Percentiles rank a stretch among this genome's conserved stretches.
These are phyloP conservation scores for Troides oblongomaculatus DNA, from an alignment of 2,888 invertebrate genomes.

Conservation along the genomic window DNA sequence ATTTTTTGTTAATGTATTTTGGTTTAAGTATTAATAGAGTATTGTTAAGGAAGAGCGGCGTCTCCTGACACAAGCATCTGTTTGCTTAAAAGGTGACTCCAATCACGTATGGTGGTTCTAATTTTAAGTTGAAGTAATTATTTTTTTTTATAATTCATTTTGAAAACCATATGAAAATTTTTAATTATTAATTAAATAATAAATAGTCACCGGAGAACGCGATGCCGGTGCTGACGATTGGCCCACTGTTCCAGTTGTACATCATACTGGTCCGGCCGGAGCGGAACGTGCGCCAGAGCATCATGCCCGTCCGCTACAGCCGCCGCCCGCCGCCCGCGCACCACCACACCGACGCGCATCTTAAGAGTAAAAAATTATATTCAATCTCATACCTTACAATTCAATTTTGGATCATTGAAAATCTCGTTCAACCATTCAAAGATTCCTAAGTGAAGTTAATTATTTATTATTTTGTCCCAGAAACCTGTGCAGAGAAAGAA, in stretches of 20 bases:
- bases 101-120: no score
- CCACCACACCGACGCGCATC: background rate
- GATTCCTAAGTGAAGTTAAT: background rate
- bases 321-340: conserved; percentile 33
- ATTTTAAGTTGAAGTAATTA: no score
- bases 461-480: background rate
- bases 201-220: background rate
- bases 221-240: background rate
- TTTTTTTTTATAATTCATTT: background rate
- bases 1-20: no score
- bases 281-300: conserved; percentile 63
- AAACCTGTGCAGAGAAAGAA: conserved; percentile 54
- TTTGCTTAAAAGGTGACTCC: no score
- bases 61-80: no score
- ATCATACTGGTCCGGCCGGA: conserved; percentile 65
- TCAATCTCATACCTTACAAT: background rate
- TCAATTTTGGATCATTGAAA: background rate
- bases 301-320: conserved; percentile 56
- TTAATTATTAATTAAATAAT: background rate
- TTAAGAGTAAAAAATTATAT: background rate
- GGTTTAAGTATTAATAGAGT: no score
- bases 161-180: background rate
- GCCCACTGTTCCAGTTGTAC: conserved; percentile 49
- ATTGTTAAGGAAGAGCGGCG: no score
- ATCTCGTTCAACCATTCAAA: background rate